These are phyloP conservation scores for Syrrhaptes paradoxus DNA, from an alignment of 2,113 vertebrate species.

Conservation along the genomic window DNA sequence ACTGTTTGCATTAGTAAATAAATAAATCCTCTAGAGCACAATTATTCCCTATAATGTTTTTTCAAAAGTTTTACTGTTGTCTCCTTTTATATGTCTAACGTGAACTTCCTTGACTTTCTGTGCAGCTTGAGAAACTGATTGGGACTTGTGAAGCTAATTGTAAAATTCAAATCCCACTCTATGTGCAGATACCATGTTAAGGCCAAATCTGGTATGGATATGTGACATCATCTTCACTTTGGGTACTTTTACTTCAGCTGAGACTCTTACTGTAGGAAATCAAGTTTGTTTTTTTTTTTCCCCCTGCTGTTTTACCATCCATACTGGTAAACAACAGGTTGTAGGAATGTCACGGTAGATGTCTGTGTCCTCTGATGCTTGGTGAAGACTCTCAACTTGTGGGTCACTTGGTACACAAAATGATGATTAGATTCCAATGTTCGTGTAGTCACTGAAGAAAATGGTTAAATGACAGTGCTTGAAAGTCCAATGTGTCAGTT, in stretches of 20 bases:
- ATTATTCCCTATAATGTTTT: constrained; percentile 31
- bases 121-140: background rate
- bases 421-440: background rate
- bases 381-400: background rate
- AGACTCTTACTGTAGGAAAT: background rate
- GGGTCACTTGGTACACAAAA: background rate
- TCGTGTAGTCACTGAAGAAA: rapidly evolving
- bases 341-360: background rate
- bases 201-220: background rate
- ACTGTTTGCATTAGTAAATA: constrained; percentile 56
- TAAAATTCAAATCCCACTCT: background rate
- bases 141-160: background rate
- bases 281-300: background rate
- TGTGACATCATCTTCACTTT: background rate
- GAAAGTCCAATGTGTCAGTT: background rate
- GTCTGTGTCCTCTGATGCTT: background rate
- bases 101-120: constrained; percentile 4
- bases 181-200: background rate
- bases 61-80: background rate
- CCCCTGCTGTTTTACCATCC: background rate
- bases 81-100: background rate
- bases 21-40: constrained; percentile 49
- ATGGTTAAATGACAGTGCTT: background rate
- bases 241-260: background rate
- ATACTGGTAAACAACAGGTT: background rate